Evolutionary conservation across 2,113 vertebrate genomes (phyloP), one percentile per base, ranked within the genome.

Genomic region (Machaerirhynchus nigripectus): DNA sequence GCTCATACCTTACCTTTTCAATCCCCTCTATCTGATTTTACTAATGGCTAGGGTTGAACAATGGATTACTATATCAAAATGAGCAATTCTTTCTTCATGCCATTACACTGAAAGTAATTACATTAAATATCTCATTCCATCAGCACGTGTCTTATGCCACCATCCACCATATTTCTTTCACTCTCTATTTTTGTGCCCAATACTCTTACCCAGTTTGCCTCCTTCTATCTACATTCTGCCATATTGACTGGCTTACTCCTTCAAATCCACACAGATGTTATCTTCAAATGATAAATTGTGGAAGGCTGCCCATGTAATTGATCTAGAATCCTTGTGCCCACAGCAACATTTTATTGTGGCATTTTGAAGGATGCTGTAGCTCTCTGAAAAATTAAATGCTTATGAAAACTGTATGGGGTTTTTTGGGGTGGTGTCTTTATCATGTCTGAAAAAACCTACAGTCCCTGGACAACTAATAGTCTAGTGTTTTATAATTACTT

Each of bases 251-350:
- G 68, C 49, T 89, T 82, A 93, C 81, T 92, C 90, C 89, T 96
- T 97, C 94, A 97, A 96, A 97, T 93, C 90, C 97, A 95, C 97
- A 95, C 55, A 97, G 98, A 99, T 98, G 96, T 73, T 98, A 98
- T 98, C 98, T 97, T 79, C 93, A 92, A 96, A 97, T 97, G 98
- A 98, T 98, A 97, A 98, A 98, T 98, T 93, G 78, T 89, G 95
- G 92, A 96, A 92, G 74, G 96, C 95, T 97, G 94, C 87, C 93
- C 97, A 92, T 95, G 97, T 97, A 98, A 99, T 98, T 98, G 98
- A 99, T 98, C 98, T 94, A 73, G 70, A 98, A 97, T 97, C 95
- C 91, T 59, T 60, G 27, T 81, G 97, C 98, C 98, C 97, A 93
- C 55, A 75, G 97, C 97, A 97, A 98, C 98, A 97, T 98, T 98